Evolutionary conservation across 2,888 invertebrate genomes (phyloP), one percentile per base, ranked within the genome.

Genomic region (Ophraella communa): DNA sequence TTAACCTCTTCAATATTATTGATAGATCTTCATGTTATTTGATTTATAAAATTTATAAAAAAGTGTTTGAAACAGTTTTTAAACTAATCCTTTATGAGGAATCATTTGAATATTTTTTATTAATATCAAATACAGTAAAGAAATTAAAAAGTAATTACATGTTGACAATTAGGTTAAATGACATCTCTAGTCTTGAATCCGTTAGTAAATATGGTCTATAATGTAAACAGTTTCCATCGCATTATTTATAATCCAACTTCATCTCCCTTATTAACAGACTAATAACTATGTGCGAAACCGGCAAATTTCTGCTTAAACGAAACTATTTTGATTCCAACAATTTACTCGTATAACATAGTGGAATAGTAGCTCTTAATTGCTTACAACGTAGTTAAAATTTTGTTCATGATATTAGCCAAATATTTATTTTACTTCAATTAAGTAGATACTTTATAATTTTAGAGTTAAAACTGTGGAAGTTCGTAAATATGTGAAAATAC

Each of bases 341-440:
- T 39, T 39, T 39, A 39, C 39, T 39, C 7, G 14, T 39, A 17
- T 17, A 39, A 39, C 39, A 39, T 17, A 39, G 17, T 35, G 35
- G 17, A 39, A 39, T 14, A 39, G 39, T 39, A 39, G 39, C 39
- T 39, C 39, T 39, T 39, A 39, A 39, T 39, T 39, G 39, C 17
- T 39, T 39, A 39, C 39, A 39, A 39, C 39, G 39, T 39, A 39
- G 39, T 39, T 39, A 39, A 39, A 39, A 39, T 39, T 39, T 39
- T 39, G 39, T 39, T 39, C 39, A 39, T 39, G 14, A 39, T 39
- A 39, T 39, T 39, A 39, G 17, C 14, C 39, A 39, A 39, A 39
- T 39, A 39, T 39, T 39, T 39, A 39, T 14, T n/a, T 39, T 14
- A 39, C 14, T 39, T 39, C 39, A 39, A 35, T 35, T 35, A 35